Conservation (phyloP, 2,113 vertebrate genomes). For the Aegotheles bennettii region DNA sequence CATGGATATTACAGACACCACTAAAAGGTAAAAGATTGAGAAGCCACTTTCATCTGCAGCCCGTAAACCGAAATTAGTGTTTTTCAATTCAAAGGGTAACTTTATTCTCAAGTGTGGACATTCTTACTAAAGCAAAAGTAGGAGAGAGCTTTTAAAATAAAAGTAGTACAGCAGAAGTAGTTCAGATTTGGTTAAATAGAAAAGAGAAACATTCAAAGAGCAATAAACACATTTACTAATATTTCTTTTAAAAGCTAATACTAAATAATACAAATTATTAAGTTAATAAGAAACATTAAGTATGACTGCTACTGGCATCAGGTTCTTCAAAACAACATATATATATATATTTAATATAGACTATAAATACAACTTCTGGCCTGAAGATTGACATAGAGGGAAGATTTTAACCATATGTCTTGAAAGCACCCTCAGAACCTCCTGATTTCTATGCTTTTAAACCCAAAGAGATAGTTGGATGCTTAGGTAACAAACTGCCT, state of each 20-base stretch:
- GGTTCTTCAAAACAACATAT: neutral
- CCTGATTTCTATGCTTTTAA: neutral
- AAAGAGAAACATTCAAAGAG: conserved; percentile 35
- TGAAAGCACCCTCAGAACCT: neutral
- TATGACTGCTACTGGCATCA: neutral
- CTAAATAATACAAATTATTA: neutral
- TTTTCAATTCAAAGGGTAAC: neutral
- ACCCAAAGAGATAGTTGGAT: neutral
- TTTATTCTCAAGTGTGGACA: neutral
- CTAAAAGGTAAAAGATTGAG: neutral
- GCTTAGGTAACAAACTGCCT: conserved; percentile 17
- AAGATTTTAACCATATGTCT: neutral
- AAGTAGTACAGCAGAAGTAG: neutral
- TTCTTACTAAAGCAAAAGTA: neutral
- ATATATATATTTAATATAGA: neutral
- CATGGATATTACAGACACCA: neutral
- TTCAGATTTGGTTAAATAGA: neutral
- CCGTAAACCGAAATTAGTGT: neutral
- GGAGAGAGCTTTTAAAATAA: neutral
- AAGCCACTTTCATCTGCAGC: neutral
- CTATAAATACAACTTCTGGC: neutral
- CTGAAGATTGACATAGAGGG: neutral
- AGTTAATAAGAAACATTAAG: neutral
- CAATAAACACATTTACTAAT: conserved; percentile 23
- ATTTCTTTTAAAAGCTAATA: conserved; percentile 16